Conservation (phyloP, 2,113 vertebrate genomes). For the Egretta garzetta region DNA sequence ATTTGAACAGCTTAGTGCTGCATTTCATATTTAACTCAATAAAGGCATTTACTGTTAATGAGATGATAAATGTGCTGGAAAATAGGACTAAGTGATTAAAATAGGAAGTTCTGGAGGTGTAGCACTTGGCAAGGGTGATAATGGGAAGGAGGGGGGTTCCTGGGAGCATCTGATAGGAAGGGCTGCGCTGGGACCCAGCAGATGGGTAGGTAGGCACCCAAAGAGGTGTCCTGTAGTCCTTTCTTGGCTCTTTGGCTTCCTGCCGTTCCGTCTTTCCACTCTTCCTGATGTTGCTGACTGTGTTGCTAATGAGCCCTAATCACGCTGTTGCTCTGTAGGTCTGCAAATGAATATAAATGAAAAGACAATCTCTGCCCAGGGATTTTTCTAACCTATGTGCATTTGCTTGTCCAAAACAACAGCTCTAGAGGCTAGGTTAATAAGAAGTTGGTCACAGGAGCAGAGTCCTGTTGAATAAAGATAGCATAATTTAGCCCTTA, state of each 20-base stretch:
- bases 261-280: background rate
- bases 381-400: background rate
- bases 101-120: background rate
- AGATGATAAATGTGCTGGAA: constrained; percentile 37
- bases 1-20: background rate
- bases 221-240: background rate
- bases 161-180: background rate
- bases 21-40: background rate
- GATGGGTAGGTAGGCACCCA: background rate
- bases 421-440: background rate
- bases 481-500: background rate
- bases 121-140: background rate
- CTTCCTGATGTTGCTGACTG: background rate
- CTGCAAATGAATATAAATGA: background rate
- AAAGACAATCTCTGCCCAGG: background rate
- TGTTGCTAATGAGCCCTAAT: background rate
- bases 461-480: background rate
- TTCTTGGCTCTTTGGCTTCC: background rate
- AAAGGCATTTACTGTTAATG: background rate
- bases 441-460: background rate
- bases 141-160: background rate
- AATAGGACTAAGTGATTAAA: constrained; percentile 31
- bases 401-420: background rate
- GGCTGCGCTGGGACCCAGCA: background rate
- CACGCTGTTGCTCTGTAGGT: background rate